phyloP scores from a whole-genome alignment of 2,888 invertebrate genomes.

The Phaonia tiefii region DNA sequence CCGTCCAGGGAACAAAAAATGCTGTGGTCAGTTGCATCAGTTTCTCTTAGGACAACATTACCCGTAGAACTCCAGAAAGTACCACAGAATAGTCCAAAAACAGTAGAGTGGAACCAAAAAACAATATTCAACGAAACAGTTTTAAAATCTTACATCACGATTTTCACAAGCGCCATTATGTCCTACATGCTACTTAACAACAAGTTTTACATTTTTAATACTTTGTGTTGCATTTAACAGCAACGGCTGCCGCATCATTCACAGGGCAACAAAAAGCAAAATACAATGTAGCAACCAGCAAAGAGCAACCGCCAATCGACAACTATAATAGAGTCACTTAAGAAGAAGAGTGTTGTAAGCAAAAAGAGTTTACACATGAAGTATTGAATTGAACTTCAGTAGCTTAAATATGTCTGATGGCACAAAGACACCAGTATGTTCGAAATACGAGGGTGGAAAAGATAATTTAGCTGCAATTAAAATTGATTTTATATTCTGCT shows the following conservation, averaged over 20 bases:
- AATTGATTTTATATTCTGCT: no score
- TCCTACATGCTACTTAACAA: conserved; percentile 68
- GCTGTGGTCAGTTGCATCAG: conserved; percentile 49
- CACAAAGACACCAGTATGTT: conserved; percentile 35
- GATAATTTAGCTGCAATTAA: no score
- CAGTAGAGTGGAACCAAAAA: background rate
- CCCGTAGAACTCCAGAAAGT: background rate
- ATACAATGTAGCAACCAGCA: conserved; percentile 1
- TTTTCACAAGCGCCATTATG: conserved; percentile 67
- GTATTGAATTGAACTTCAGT: conserved; percentile 41
- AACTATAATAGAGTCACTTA: conserved; percentile 60
- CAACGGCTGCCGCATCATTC: conserved; percentile 24
- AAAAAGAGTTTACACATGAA: conserved; percentile 30
- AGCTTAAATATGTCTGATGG: conserved; percentile 50
- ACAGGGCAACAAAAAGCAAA: conserved; percentile 30
- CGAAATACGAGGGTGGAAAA: background rate
- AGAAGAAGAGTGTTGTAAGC: conserved; percentile 41
- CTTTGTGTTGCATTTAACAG: conserved; percentile 64
- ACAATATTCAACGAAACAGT: conserved; percentile 53
- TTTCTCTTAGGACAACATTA: background rate
- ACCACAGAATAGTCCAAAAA: background rate
- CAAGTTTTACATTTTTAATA: conserved; percentile 67
- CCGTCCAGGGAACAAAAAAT: background rate
- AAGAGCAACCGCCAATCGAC: conserved; percentile 33
- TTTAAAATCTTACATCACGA: conserved; percentile 68